These are phyloP conservation scores for Aricia artaxerxes DNA, from an alignment of 2,888 invertebrate species.

Conservation along the genomic window DNA sequence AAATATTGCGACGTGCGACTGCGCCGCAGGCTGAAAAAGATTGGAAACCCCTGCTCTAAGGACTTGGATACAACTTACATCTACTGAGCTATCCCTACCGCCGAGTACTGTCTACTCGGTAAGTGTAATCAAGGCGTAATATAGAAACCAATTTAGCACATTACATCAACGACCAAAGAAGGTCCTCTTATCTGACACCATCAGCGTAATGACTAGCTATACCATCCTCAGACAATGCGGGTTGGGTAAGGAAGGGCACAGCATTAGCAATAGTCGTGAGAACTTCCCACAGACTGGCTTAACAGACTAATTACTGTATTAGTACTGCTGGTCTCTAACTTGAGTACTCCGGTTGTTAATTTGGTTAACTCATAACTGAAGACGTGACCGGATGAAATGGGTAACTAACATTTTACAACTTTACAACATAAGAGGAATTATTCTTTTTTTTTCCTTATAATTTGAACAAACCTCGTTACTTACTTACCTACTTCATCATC, in stretches of 20 bases:
- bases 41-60: too few relatives aligned
- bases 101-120: too few relatives aligned
- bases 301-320: slow-evolving; percentile 42
- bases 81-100: too few relatives aligned
- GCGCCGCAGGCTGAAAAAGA: too few relatives aligned
- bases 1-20: too few relatives aligned
- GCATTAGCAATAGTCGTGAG: slow-evolving; percentile 66
- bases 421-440: too few relatives aligned
- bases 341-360: slow-evolving; percentile 12
- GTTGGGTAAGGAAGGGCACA: slow-evolving; percentile 54
- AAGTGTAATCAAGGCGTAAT: background rate
- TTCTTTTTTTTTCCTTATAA: too few relatives aligned
- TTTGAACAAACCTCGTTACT: too few relatives aligned
- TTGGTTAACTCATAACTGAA: background rate
- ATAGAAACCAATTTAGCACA: background rate
- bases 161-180: background rate
- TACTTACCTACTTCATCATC: too few relatives aligned
- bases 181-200: background rate
- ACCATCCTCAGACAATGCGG: slow-evolving; percentile 14
- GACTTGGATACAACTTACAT: too few relatives aligned
- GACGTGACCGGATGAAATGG: background rate
- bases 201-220: slow-evolving; percentile 8
- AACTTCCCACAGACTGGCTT: slow-evolving; percentile 70
- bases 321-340: background rate
- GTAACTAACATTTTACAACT: too few relatives aligned